A percentile compares a stretch with the other conserved stretches of the same genome.
Conservation (phyloP, 2,113 vertebrate genomes). For the Rhea americana region DNA sequence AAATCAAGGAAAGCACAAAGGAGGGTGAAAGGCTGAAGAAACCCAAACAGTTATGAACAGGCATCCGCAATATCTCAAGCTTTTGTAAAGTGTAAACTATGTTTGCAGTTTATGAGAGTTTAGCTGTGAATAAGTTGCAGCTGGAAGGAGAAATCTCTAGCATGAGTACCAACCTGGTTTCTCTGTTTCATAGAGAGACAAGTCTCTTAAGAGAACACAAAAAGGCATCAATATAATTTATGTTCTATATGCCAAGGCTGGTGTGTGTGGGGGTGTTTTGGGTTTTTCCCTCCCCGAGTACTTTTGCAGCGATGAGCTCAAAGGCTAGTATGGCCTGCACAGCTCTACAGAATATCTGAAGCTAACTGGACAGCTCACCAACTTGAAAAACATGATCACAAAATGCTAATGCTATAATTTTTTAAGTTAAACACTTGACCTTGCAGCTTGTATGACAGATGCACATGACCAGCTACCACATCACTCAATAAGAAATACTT, state of each 20-base stretch:
- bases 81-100: not conserved
- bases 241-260: not conserved
- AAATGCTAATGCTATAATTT: not conserved
- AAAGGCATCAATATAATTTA: not conserved
- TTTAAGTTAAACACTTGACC: not conserved
- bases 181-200: not conserved
- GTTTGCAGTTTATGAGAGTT: not conserved
- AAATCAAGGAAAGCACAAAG: not conserved
- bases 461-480: fast-evolving
- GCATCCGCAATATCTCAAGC: not conserved
- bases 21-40: not conserved
- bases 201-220: not conserved
- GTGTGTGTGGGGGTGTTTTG: not conserved
- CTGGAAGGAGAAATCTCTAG: not conserved
- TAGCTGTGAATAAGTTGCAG: not conserved
- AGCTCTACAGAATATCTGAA: not conserved
- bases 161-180: not conserved
- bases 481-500: not conserved
- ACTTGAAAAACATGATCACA: not conserved
- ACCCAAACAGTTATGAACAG: not conserved
- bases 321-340: not conserved
- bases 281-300: not conserved
- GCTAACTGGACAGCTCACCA: not conserved
- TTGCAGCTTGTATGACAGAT: not conserved
- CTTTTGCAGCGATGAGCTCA: not conserved